Percentiles rank a stretch among this genome's conserved stretches.
These are phyloP conservation scores for Spatula clypeata DNA, from an alignment of 2,797 vertebrate species.

Conservation along the genomic window DNA sequence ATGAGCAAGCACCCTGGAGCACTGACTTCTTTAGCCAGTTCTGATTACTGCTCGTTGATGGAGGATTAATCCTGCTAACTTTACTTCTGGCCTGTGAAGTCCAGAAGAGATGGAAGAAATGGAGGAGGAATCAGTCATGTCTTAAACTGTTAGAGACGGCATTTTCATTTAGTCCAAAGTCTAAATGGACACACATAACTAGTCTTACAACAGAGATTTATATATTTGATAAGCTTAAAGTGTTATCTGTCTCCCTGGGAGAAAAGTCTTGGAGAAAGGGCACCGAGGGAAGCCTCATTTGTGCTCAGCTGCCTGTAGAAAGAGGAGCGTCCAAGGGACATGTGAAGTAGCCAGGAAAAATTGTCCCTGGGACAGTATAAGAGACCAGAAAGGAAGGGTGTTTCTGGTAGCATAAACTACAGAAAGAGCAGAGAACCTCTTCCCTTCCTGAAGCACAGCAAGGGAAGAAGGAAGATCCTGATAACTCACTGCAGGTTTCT, in stretches of 20 bases:
- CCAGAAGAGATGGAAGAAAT: neutral
- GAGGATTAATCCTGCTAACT: neutral
- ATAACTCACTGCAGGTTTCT: neutral
- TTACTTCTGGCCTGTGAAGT: neutral
- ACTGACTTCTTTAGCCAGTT: neutral
- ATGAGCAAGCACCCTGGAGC: neutral
- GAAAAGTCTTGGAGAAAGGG: neutral
- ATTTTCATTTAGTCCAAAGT: neutral
- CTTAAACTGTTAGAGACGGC: neutral
- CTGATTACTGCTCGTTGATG: neutral
- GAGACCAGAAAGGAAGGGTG: neutral
- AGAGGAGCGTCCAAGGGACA: neutral
- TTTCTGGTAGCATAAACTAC: neutral
- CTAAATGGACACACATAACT: neutral
- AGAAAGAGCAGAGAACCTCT: neutral
- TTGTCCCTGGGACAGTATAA: accelerated
- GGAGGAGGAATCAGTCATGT: neutral
- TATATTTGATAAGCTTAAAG: neutral
- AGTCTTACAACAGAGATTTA: neutral
- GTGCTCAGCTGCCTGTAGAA: neutral
- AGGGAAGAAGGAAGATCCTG: neutral
- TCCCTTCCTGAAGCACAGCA: neutral
- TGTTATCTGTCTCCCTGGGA: neutral
- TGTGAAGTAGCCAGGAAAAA: neutral
- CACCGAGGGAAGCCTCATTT: neutral